phyloP scores from a whole-genome alignment of 2,797 vertebrate species.

The Manis pentadactyla region DNA sequence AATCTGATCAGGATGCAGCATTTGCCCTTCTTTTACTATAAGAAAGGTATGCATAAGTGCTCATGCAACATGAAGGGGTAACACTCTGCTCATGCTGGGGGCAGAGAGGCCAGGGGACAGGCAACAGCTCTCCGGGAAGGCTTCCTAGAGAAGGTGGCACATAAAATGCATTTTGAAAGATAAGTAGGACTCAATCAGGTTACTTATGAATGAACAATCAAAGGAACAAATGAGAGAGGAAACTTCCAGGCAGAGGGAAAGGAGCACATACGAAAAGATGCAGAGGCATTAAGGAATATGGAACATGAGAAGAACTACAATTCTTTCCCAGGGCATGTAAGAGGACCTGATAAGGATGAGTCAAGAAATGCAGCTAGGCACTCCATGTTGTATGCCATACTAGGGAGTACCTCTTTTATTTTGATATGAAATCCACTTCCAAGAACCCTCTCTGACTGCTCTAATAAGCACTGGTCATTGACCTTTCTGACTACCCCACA shows the following conservation, averaged over 20 bases:
- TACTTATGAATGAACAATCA: not conserved
- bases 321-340: not conserved
- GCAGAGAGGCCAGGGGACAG: no score
- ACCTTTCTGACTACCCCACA: not conserved
- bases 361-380: not conserved
- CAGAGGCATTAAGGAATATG: not conserved
- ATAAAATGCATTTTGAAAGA: not conserved
- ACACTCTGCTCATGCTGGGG: not conserved
- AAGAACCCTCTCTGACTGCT: not conserved
- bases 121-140: not conserved
- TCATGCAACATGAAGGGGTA: not conserved
- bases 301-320: not conserved
- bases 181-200: not conserved
- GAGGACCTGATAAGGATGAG: not conserved
- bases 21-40: not conserved
- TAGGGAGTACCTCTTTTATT: not conserved
- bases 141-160: not conserved
- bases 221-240: not conserved
- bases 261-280: not conserved
- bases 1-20: not conserved
- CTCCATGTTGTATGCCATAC: no score
- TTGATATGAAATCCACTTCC: not conserved
- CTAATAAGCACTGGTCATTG: not conserved
- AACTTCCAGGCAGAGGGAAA: not conserved
- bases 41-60: not conserved